Base-by-base conservation (phyloP, 2,113 vertebrate species). In the Strigops habroptila region DNA sequence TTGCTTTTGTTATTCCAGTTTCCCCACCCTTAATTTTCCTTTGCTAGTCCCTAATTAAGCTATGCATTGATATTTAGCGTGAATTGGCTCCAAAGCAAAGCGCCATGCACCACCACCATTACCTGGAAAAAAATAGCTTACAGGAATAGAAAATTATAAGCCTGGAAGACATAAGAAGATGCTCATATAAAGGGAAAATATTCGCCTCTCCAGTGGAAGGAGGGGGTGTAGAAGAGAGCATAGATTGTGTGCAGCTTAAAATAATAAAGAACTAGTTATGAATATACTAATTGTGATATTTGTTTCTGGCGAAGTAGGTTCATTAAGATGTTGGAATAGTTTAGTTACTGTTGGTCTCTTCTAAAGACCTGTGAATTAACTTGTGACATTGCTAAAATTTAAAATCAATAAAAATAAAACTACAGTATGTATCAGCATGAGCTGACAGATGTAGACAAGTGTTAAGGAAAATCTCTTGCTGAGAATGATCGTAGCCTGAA, bases 351-450 rank as follows among this genome's bases (percentile, higher is more conserved):
- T 91, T 92, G 78, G 57, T 89, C n/a, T 93, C 59, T 95, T 95
- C 49, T 69, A 52, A 93, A 92, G 81, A 84, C 83, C 88, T 85
- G 74, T 84, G 86, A 94, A 95, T 95, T 95, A 93, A 93, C 83
- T 94, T 92, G 77, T 87, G 95, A 87, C 41, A 9, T 59, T 89
- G 82, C 86, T 77, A 82, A 96, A 92, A 85, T 93, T 91, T 94
- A 60, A 93, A 96, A 96, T 96, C 88, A 95, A 96, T 96, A 92
- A 95, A 96, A 93, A 91, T 84, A 96, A 76, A 94, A 55, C 91
- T 94, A 87, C 67, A 85, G 81, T 95, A 77, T 95, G 91, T 95
- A 93, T 96, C 97, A 93, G 92, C 86, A 64, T 81, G 91, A 95
- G 90, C 92, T 93, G 92, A 96, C 95, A 97, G 89, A 95, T 92